These are phyloP conservation scores for Chrysomela aeneicollis DNA, from an alignment of 2,888 invertebrate species.

Conservation along the genomic window DNA sequence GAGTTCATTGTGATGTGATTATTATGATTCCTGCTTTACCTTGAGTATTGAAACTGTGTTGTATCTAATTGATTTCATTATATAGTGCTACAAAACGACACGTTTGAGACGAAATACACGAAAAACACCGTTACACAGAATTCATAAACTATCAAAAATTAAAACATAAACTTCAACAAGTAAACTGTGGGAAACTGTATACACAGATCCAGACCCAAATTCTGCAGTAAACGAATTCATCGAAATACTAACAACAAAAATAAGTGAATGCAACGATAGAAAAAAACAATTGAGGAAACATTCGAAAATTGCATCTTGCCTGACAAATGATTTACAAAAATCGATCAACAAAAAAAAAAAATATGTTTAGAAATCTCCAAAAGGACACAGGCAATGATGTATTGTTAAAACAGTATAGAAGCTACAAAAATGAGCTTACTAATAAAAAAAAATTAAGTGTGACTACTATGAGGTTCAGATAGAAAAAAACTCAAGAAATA, in stretches of 20 bases:
- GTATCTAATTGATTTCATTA: too few species aligned
- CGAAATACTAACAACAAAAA: neutral
- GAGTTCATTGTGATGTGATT: too few species aligned
- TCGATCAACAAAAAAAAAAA: neutral
- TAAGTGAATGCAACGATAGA: neutral
- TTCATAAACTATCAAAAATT: neutral
- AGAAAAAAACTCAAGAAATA: neutral
- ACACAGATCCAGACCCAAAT: neutral
- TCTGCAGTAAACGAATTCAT: neutral
- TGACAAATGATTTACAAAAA: neutral
- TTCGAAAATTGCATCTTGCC: neutral
- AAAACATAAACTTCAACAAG: neutral
- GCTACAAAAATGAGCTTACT: neutral
- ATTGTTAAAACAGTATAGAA: neutral
- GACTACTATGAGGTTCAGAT: neutral
- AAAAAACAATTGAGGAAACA: neutral
- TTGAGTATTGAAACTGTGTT: too few species aligned
- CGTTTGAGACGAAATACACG: neutral
- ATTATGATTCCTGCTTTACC: too few species aligned
- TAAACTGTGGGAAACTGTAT: neutral
- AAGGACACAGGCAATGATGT: neutral
- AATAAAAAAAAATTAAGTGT: neutral
- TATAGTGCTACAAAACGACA: neutral
- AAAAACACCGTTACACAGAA: slow-evolving; percentile 6
- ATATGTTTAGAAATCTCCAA: neutral